A percentile compares a stretch with the other conserved stretches of the same genome.
These are phyloP conservation scores for Caenorhabditis becei DNA, from an alignment of 2,888 invertebrate species.

Conservation along the genomic window DNA sequence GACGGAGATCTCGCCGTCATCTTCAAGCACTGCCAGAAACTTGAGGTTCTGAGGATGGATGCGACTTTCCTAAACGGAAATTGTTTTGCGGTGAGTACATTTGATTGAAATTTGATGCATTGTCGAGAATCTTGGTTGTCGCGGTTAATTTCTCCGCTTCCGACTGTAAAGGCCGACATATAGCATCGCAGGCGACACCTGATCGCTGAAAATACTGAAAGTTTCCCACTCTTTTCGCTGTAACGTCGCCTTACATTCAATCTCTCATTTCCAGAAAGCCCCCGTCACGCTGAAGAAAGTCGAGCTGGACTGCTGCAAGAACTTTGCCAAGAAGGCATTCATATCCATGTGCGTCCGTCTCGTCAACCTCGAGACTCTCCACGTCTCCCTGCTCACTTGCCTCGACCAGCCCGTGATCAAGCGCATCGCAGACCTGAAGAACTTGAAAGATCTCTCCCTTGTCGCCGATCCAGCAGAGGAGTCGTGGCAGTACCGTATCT, in stretches of 20 bases:
- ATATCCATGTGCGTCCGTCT: slow-evolving; percentile 39
- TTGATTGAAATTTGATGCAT: not conserved
- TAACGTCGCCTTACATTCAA: not conserved
- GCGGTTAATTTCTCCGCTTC: slow-evolving; percentile 45
- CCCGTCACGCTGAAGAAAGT: slow-evolving; percentile 55
- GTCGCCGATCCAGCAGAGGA: slow-evolving; percentile 43
- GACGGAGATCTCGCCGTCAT: slow-evolving; percentile 70
- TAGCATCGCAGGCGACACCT: slow-evolving; percentile 13
- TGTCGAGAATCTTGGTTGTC: slow-evolving; percentile 72
- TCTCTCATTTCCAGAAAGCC: slow-evolving; percentile 53
- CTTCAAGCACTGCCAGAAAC: slow-evolving; percentile 65
- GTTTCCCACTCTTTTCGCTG: slow-evolving; percentile 6
- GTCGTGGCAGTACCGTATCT: no score
- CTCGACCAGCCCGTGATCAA: slow-evolving; percentile 31
- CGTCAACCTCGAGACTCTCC: slow-evolving; percentile 18
- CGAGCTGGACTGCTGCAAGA: slow-evolving; percentile 66
- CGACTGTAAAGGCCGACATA: slow-evolving; percentile 74
- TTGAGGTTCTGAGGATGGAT: slow-evolving; percentile 70
- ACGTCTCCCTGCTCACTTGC: slow-evolving; percentile 29
- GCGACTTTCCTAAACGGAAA: slow-evolving; percentile 72
- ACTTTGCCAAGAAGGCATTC: slow-evolving; percentile 41
- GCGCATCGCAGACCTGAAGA: slow-evolving; percentile 33
- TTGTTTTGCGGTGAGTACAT: slow-evolving; percentile 65
- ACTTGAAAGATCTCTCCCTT: slow-evolving; percentile 41
- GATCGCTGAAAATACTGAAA: not conserved